Percentiles rank a stretch among this genome's conserved stretches.
Conservation (phyloP, 2,888 invertebrate genomes). For the Coelogynopora nodosa region DNA sequence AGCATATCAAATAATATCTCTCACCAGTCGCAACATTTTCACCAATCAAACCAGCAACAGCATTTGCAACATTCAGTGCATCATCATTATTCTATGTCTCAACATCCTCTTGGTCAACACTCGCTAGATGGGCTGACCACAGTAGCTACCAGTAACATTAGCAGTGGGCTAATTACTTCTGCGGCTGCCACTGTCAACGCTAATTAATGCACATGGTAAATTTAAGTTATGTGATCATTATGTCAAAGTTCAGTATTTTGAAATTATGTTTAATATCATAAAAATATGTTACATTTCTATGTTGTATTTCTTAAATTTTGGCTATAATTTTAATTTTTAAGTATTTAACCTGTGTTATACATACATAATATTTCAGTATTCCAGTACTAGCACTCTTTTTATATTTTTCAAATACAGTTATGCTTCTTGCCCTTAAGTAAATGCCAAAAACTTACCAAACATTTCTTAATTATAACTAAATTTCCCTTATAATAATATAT, state of each 20-base stretch:
- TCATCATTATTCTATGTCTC: background rate
- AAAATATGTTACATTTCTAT: background rate
- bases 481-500: too few relatives aligned
- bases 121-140: background rate
- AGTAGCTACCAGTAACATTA: background rate
- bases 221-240: too few relatives aligned
- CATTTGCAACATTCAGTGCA: background rate
- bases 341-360: too few relatives aligned
- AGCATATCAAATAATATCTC: background rate
- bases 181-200: conserved; percentile 7
- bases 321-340: background rate
- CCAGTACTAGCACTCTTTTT: too few relatives aligned
- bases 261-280: background rate
- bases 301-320: background rate
- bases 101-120: background rate
- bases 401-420: too few relatives aligned
- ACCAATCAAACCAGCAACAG: background rate
- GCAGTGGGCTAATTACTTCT: background rate
- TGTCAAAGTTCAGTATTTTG: background rate
- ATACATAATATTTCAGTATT: too few relatives aligned
- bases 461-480: too few relatives aligned
- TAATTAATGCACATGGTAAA: too few relatives aligned
- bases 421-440: too few relatives aligned
- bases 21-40: background rate
- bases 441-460: too few relatives aligned